A percentile compares a stretch with the other conserved stretches of the same genome.
Conservation (phyloP, 2,113 vertebrate species). For the Ailuropoda melanoleuca region DNA sequence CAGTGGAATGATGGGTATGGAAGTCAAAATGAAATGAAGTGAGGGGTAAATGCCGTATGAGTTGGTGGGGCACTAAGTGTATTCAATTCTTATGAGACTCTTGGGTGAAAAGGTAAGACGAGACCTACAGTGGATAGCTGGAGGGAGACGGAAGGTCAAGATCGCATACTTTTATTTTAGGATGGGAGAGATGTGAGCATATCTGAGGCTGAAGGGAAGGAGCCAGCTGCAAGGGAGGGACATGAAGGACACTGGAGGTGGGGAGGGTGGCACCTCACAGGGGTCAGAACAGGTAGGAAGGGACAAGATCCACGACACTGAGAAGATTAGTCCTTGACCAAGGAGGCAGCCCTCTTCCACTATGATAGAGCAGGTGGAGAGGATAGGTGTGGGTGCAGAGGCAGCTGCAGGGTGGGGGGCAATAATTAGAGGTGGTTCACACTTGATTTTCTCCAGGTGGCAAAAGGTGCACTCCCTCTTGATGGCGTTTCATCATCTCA, state of each 20-base stretch:
- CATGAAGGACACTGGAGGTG: not conserved
- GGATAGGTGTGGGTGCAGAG: not conserved
- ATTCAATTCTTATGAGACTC: not conserved
- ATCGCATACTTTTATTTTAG: not conserved
- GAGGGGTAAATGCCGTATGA: not conserved
- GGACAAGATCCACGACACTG: not conserved
- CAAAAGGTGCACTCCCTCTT: not conserved
- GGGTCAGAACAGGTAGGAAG: not conserved
- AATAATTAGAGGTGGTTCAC: not conserved
- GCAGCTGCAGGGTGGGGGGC: not conserved
- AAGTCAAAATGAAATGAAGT: not conserved
- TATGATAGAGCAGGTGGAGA: fast-evolving
- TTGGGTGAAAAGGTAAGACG: not conserved
- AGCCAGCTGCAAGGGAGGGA: not conserved
- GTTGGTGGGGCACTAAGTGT: not conserved
- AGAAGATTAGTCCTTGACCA: not conserved
- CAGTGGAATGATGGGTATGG: fast-evolving
- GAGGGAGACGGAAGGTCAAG: not conserved
- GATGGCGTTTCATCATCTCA: not conserved
- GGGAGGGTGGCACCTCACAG: fast-evolving
- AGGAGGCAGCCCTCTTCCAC: not conserved
- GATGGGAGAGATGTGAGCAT: not conserved
- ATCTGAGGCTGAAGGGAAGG: not conserved
- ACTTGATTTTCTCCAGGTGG: conserved; percentile 24
- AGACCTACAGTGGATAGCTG: not conserved